Evolutionary conservation across 2,888 invertebrate species (phyloP).

Genomic region (Lepidonotus clava): DNA sequence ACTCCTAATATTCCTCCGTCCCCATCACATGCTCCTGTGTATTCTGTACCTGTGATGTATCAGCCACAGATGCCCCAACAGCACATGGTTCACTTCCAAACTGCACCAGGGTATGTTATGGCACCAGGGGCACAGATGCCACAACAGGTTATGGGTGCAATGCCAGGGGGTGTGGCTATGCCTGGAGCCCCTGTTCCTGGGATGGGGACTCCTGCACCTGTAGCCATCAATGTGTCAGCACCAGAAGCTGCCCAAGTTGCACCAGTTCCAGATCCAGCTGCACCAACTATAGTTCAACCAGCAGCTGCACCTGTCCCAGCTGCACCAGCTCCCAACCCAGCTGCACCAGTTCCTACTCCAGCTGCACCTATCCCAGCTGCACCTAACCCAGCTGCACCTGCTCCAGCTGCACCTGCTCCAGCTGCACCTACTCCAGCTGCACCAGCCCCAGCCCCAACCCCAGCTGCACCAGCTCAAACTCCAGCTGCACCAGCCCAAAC

Average conservation of each 20-base stretch:
- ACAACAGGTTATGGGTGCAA: no score
- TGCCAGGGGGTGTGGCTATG: background rate
- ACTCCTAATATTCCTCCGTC: background rate
- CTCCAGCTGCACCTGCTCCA: background rate
- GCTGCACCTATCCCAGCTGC: background rate
- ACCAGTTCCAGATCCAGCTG: background rate
- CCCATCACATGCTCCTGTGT: background rate
- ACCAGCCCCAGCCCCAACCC: background rate
- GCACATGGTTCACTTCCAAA: background rate
- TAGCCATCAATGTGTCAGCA: background rate
- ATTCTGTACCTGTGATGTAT: slow-evolving; percentile 23
- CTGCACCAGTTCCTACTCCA: background rate
- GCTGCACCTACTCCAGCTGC: background rate
- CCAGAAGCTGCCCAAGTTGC: no score
- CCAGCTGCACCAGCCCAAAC: background rate
- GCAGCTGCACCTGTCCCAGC: background rate
- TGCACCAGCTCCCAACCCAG: background rate
- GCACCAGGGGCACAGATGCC: background rate
- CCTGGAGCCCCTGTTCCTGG: background rate
- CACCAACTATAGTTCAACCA: background rate
- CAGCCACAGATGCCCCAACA: background rate
- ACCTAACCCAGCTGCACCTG: background rate
- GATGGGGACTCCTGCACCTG: background rate
- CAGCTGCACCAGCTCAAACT: background rate
- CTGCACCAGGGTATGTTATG: background rate